Evolutionary conservation across 2,888 invertebrate genomes (phyloP).

Genomic region (Apodemia duryi): DNA sequence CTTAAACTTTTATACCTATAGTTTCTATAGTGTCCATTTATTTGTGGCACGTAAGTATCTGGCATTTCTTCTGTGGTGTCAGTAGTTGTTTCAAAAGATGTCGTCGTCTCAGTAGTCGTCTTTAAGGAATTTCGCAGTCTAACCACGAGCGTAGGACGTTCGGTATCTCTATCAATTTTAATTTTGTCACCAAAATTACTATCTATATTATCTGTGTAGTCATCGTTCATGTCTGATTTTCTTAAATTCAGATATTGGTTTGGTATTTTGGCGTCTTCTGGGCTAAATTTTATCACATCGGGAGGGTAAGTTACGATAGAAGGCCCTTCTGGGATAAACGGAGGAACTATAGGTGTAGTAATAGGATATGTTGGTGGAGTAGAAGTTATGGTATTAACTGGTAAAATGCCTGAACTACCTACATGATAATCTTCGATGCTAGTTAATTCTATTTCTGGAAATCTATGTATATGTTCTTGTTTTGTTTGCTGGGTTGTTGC

Average conservation of each 20-base stretch:
- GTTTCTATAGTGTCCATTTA: slow-evolving; percentile 66
- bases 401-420: slow-evolving; percentile 65
- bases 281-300: slow-evolving; percentile 58
- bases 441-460: slow-evolving; percentile 46
- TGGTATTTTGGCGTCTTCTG: slow-evolving; percentile 64
- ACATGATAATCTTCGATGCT: slow-evolving; percentile 62
- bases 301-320: slow-evolving; percentile 46
- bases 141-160: slow-evolving; percentile 41
- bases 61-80: slow-evolving; percentile 30
- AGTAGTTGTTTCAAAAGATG: slow-evolving; percentile 19
- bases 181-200: slow-evolving; percentile 20
- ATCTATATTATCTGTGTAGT: slow-evolving; percentile 19
- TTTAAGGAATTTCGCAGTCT: slow-evolving; percentile 50
- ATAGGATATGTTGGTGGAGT: slow-evolving; percentile 32
- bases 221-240: slow-evolving; percentile 23
- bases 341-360: slow-evolving; percentile 40
- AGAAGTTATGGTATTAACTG: slow-evolving; percentile 40
- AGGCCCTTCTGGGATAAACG: slow-evolving; percentile 39
- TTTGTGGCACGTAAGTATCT: slow-evolving; percentile 59
- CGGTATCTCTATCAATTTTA: slow-evolving; percentile 28
- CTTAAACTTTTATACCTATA: slow-evolving; percentile 47
- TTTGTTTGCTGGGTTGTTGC: slow-evolving; percentile 21
- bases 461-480: slow-evolving; percentile 38
- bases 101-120: slow-evolving; percentile 31
- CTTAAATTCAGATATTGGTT: slow-evolving; percentile 45